Evolutionary conservation across 2,113 vertebrate species (phyloP).

Genomic region (Thermophis baileyi): DNA sequence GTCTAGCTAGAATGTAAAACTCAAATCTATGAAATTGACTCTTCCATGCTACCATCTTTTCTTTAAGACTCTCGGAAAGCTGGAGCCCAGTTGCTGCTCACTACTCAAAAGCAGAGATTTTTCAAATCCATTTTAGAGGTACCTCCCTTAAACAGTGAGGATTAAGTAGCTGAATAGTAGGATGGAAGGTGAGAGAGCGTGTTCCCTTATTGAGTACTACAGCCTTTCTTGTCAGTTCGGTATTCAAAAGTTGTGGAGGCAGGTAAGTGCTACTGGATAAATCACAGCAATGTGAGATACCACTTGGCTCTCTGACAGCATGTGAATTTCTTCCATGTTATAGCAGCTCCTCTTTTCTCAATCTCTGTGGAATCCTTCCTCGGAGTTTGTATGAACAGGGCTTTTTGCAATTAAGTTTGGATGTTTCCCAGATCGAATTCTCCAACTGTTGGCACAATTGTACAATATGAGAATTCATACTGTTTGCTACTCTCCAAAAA

Average conservation of each 20-base stretch:
- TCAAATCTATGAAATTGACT: slow-evolving; percentile 2
- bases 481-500: slow-evolving; percentile 36
- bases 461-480: slow-evolving; percentile 56
- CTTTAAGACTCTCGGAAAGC: background rate
- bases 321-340: slow-evolving; percentile 67
- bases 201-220: slow-evolving; percentile 54
- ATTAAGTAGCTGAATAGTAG: slow-evolving; percentile 1
- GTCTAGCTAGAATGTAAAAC: background rate
- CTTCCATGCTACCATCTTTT: background rate
- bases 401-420: slow-evolving; percentile 53
- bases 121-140: slow-evolving; percentile 11
- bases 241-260: slow-evolving; percentile 63
- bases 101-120: background rate
- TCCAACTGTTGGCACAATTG: slow-evolving; percentile 57
- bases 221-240: slow-evolving; percentile 54
- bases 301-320: slow-evolving; percentile 44
- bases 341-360: slow-evolving; percentile 61
- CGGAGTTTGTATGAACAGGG: slow-evolving; percentile 49
- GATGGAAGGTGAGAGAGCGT: background rate
- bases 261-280: slow-evolving; percentile 60
- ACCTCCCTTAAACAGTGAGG: slow-evolving; percentile 40
- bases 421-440: slow-evolving; percentile 57
- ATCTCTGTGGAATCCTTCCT: slow-evolving; percentile 62
- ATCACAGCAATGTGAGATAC: slow-evolving; percentile 60
- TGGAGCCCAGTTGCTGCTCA: background rate